phyloP scores from a whole-genome alignment of 2,888 invertebrate species.

The Agrochola circellaris region DNA sequence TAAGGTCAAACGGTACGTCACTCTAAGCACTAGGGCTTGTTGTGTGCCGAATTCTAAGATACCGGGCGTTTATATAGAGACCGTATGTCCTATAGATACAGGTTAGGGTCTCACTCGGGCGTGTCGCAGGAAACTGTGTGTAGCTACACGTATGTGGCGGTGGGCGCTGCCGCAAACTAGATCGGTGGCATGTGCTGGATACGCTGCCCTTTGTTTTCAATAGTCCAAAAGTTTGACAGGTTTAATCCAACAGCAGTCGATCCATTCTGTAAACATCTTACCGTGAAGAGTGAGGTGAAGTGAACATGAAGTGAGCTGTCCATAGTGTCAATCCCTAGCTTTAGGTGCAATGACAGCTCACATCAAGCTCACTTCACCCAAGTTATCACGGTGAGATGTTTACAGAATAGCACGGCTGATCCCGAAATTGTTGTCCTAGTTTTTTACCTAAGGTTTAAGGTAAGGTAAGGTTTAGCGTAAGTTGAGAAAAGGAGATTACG shows the following conservation, averaged over 20 bases:
- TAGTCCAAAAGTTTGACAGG: not conserved
- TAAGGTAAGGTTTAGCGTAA: not conserved
- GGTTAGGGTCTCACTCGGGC: conserved; percentile 75
- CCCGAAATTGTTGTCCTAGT: not conserved
- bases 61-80: conserved; percentile 87
- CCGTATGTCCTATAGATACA: conserved; percentile 84
- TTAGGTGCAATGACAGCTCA: no score
- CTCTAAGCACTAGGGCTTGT: conserved; percentile 84
- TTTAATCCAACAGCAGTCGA: not conserved
- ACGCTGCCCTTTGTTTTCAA: conserved; percentile 45
- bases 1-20: conserved; percentile 80
- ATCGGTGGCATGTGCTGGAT: conserved; percentile 74
- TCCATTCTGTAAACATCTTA: no score
- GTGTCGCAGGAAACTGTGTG: conserved; percentile 80
- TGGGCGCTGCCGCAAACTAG: conserved; percentile 84
- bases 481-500: not conserved
- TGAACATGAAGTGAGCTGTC: no score
- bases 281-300: no score
- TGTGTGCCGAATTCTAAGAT: conserved; percentile 87
- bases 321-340: no score
- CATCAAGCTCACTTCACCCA: no score
- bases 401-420: no score
- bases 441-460: not conserved
- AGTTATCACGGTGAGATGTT: no score
- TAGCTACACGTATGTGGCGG: conserved; percentile 75